Evolutionary conservation across 2,797 vertebrate species (phyloP).

Genomic region (Buceros bicornis): DNA sequence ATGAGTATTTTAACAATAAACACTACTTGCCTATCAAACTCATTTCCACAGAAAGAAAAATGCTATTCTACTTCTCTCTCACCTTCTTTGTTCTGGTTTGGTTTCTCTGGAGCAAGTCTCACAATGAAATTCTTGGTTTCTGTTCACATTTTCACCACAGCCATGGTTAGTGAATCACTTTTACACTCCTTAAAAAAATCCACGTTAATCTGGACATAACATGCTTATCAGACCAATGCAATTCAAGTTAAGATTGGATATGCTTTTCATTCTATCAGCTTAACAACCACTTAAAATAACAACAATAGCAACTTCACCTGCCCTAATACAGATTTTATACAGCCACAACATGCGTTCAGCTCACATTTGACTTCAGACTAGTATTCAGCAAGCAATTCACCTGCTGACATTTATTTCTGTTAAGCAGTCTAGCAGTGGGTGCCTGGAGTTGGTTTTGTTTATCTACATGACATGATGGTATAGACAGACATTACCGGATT

Average conservation of each 20-base stretch:
- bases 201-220: not conserved
- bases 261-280: constrained; percentile 16
- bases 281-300: constrained; percentile 66
- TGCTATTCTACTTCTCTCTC: not conserved
- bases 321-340: constrained; percentile 20
- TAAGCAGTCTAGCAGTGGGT: constrained; percentile 51
- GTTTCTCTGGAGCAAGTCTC: not conserved
- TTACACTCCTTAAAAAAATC: constrained; percentile 31
- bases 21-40: not conserved
- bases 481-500: constrained; percentile 60
- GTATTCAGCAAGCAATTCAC: constrained; percentile 49
- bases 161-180: not conserved
- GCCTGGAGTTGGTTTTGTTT: constrained; percentile 49
- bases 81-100: not conserved
- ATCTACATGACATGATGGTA: constrained; percentile 33
- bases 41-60: not conserved
- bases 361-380: not conserved
- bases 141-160: not conserved
- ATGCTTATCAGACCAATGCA: constrained; percentile 50
- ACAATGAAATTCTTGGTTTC: not conserved
- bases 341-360: not conserved
- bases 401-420: constrained; percentile 54
- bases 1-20: not conserved
- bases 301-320: constrained; percentile 65
- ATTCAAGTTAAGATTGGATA: constrained; percentile 48